Evolutionary conservation across 2,113 vertebrate genomes (phyloP).

Genomic region (Cyprinus carpio): DNA sequence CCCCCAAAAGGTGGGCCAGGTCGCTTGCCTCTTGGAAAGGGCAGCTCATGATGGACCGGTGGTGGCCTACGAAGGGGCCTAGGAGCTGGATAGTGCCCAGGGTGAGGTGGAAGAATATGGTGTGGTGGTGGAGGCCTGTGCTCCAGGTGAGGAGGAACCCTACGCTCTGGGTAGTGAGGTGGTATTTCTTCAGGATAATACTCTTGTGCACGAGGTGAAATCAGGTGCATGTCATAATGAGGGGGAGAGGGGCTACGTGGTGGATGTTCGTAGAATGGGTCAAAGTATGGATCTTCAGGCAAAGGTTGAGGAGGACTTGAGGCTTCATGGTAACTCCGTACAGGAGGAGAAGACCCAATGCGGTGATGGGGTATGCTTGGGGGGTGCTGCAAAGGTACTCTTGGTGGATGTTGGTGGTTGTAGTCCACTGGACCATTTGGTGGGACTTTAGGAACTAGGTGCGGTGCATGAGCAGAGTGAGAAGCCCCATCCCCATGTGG

Average conservation of each 20-base stretch:
- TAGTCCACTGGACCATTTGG: slow-evolving; percentile 36
- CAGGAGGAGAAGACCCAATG: neutral
- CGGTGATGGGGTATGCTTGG: slow-evolving; percentile 56
- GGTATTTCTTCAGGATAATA: slow-evolving; percentile 52
- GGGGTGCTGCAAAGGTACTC: slow-evolving; percentile 57
- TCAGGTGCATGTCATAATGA: slow-evolving; percentile 55
- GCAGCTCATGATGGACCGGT: slow-evolving; percentile 74
- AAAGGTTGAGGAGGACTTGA: slow-evolving; percentile 57
- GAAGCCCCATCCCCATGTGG: slow-evolving; percentile 19
- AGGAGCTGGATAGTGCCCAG: slow-evolving; percentile 57
- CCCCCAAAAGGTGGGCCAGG: slow-evolving; percentile 78
- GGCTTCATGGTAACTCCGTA: slow-evolving; percentile 54
- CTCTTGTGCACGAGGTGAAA: slow-evolving; percentile 57
- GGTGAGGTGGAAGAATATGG: slow-evolving; percentile 49
- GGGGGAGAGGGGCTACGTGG: slow-evolving; percentile 58
- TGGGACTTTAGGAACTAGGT: slow-evolving; percentile 16
- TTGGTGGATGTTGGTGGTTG: slow-evolving; percentile 56
- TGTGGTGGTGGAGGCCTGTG: slow-evolving; percentile 55
- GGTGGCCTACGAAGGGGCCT: slow-evolving; percentile 58
- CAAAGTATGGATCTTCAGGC: slow-evolving; percentile 61
- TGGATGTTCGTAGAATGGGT: slow-evolving; percentile 64
- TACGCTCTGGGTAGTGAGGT: slow-evolving; percentile 33
- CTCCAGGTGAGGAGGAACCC: slow-evolving; percentile 30
- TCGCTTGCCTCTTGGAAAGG: slow-evolving; percentile 79
- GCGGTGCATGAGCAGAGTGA: slow-evolving; percentile 25